Evolutionary conservation across 2,888 invertebrate species (phyloP), one percentile per base, ranked within the genome.

Genomic region (Xiphydria camelus): DNA sequence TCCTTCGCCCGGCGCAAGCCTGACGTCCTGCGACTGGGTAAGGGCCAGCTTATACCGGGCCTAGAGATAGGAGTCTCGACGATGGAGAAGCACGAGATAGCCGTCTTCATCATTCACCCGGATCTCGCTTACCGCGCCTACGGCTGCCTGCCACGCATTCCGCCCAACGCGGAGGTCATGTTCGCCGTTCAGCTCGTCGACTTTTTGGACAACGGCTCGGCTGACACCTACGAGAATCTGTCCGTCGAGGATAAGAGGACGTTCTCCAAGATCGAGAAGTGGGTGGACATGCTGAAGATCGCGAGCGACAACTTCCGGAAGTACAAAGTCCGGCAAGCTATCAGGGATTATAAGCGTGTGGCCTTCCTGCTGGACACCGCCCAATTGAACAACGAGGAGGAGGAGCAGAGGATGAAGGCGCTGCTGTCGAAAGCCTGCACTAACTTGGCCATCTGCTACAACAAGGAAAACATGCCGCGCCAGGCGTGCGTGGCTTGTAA

Each of bases 71-170:
- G 86, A 0, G 79, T 94, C 4, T 71, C 77, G 38, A 83, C 89
- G 0, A 94, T 95, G 94, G 76, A 80, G 57, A 82, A 86, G n/a
- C 84, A 84, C 31, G 95, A 95, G 76, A 79, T 84, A 48, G 80
- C 94, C 0, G 78, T 88, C 38, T 93, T 94, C 70, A 73, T 93
- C 1, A 79, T 94, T 17, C 80, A 84, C 4, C 85, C 89, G 36
- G 77, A 86, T 47, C 82, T 87, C 48, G 89, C 89, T 44, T 94
- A 84, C 74, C 89, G 88, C 1, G 79, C 81, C 57, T 58, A 85
- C 57, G 94, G 94, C 1, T 86, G 88, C 53, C 83, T 87, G 9
- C 91, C 91, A 0, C 79, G 91, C 47, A 86, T 95, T 39, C 91
- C 89, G 45, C 82, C 84, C 7, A 81, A 84, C 63, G 80, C 88